phyloP scores from a whole-genome alignment of 2,888 invertebrate genomes.

The Ephialtes manifestator region DNA sequence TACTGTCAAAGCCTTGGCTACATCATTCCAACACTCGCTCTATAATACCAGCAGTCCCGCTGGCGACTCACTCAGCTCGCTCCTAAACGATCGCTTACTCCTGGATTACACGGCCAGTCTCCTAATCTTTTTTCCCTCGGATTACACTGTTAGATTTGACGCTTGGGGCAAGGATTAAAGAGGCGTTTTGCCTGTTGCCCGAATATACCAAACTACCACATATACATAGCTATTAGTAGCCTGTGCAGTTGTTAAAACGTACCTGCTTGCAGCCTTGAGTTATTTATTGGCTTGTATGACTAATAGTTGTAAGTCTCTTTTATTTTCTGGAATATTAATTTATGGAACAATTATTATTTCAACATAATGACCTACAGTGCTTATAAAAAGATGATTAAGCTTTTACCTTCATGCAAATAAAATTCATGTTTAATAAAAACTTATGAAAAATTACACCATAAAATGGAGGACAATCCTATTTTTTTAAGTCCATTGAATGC shows the following conservation, averaged over 20 bases:
- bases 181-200: slow-evolving; percentile 45
- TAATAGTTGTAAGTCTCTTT: not conserved
- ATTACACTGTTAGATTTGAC: slow-evolving; percentile 71
- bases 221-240: not conserved
- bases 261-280: not conserved
- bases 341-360: too few species aligned
- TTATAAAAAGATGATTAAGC: too few species aligned
- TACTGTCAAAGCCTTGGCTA: slow-evolving; percentile 25
- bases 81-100: slow-evolving; percentile 75
- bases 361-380: too few species aligned
- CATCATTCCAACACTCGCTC: slow-evolving; percentile 14
- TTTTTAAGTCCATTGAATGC: too few species aligned
- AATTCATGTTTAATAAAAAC: too few species aligned
- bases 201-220: not conserved
- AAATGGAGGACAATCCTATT: too few species aligned
- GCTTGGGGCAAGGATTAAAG: slow-evolving; percentile 58
- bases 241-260: not conserved
- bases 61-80: slow-evolving; percentile 63
- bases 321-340: not conserved
- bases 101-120: slow-evolving; percentile 73
- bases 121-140: slow-evolving; percentile 68
- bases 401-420: too few species aligned
- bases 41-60: slow-evolving; percentile 51
- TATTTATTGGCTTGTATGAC: not conserved
- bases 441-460: too few species aligned